These are phyloP conservation scores for Allacma fusca DNA, from an alignment of 2,888 invertebrate species.

Conservation along the genomic window DNA sequence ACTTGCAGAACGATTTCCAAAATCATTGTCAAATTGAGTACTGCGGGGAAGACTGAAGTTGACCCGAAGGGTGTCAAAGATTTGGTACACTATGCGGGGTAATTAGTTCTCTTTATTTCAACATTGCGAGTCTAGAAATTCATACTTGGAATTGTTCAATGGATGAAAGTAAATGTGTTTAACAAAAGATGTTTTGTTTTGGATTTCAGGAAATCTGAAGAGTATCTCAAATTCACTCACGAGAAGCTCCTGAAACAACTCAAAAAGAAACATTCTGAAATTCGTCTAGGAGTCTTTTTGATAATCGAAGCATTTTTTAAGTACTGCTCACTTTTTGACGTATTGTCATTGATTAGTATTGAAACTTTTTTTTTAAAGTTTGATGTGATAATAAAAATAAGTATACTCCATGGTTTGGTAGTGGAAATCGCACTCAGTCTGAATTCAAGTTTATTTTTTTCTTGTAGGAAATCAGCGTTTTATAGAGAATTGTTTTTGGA, in stretches of 20 bases:
- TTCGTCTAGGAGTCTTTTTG: conserved; percentile 67
- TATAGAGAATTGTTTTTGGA: conserved; percentile 67
- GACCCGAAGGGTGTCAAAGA: conserved; percentile 51
- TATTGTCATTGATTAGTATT: background rate
- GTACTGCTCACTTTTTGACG: conserved; percentile 55
- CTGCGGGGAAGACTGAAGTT: conserved; percentile 49
- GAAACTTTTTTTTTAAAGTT: too few species aligned
- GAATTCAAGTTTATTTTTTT: background rate
- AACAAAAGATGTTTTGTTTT: too few species aligned
- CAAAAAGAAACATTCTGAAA: conserved; percentile 68
- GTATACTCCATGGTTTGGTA: too few species aligned
- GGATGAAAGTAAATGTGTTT: too few species aligned
- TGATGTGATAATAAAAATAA: too few species aligned
- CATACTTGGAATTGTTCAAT: too few species aligned
- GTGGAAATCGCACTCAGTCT: background rate
- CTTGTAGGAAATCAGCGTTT: conserved; percentile 65
- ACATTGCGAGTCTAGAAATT: background rate
- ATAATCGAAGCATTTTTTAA: conserved; percentile 68
- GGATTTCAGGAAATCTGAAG: conserved; percentile 65
- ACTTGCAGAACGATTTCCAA: conserved; percentile 19
- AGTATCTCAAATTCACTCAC: conserved; percentile 65
- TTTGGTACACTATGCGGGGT: conserved; percentile 52
- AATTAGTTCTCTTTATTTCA: background rate
- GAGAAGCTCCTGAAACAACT: conserved; percentile 65
- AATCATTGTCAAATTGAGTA: conserved; percentile 50